These are phyloP conservation scores for Microcebus tavaratra DNA, from an alignment of 2,113 vertebrate genomes.

Conservation along the genomic window DNA sequence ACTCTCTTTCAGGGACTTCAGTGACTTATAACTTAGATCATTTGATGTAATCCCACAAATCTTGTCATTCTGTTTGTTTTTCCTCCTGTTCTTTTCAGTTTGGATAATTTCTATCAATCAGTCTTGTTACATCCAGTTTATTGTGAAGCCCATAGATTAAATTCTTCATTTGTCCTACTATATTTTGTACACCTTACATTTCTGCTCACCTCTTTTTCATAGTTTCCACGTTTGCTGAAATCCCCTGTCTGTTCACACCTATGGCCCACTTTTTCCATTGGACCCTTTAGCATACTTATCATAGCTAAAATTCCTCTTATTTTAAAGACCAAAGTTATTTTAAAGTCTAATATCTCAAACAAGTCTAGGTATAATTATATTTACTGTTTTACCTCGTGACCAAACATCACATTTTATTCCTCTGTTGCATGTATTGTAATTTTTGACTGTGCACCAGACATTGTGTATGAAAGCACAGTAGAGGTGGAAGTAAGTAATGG, in stretches of 20 bases:
- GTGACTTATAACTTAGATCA: neutral
- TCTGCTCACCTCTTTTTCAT: neutral
- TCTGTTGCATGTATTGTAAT: neutral
- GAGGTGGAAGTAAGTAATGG: neutral
- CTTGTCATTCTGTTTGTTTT: neutral
- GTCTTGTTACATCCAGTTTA: neutral
- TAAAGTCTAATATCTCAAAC: neutral
- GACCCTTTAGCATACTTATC: neutral
- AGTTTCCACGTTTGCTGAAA: neutral
- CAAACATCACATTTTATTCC: neutral
- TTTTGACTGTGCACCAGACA: neutral
- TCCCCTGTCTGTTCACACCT: neutral
- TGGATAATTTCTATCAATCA: neutral
- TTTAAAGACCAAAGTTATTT: neutral
- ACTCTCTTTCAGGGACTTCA: neutral
- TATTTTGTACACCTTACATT: neutral
- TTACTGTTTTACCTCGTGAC: neutral
- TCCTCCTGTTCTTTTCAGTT: neutral
- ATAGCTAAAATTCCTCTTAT: neutral
- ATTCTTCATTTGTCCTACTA: neutral
- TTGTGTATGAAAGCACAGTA: neutral
- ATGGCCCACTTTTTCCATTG: neutral
- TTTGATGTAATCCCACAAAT: neutral
- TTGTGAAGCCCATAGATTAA: neutral
- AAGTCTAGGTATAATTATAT: neutral